Evolutionary conservation across 2,888 invertebrate species (phyloP), one percentile per base, ranked within the genome.

Genomic region (Macaria notata): DNA sequence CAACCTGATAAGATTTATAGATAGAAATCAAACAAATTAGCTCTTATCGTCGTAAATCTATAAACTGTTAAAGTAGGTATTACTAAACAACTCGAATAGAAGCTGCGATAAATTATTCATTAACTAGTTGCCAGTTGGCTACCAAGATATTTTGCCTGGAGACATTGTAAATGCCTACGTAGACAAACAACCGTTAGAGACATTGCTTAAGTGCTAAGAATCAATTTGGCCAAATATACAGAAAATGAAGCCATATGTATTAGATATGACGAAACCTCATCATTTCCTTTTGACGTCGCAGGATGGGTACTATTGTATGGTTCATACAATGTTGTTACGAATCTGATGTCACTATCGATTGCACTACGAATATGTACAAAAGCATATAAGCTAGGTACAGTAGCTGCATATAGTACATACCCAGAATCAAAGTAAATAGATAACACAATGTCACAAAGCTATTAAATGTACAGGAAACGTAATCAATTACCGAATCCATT

Each of bases 401-500:
- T 42, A 47, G 3, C 7, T 33, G 46, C 29, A 47, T n/a, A 0
- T 8, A 29, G 9, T 31, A 29, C 19, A 3, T 29, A 48, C 45
- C 19, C 2, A 36, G 7, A 39, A 39, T 61, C 36, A 48, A 51
- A 56, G 50, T 65, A 62, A 33, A 46, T 44, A 19, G 19, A 49
- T n/a, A n/a, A 38, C 62, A 65, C 66, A 58, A 65, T 71, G 64
- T 61, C 50, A 61, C 58, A 69, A 59, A 61, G 56, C 68, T 68
- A 73, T 75, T 73, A 75, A 64, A 57, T 47, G 69, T 70, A 78
- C 82, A 79, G 81, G 81, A 82, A 80, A 76, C 65, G 75, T 71
- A 81, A 81, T 81, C 80, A 78, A 81, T 81, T 79, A 74, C 70
- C 55, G 62, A 65, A 66, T 63, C 50, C 45, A 56, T 62, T 60